A percentile compares a stretch with the other conserved stretches of the same genome.
Evolutionary conservation across 2,888 invertebrate genomes (phyloP).

Genomic region (Mellilla xanthometata): DNA sequence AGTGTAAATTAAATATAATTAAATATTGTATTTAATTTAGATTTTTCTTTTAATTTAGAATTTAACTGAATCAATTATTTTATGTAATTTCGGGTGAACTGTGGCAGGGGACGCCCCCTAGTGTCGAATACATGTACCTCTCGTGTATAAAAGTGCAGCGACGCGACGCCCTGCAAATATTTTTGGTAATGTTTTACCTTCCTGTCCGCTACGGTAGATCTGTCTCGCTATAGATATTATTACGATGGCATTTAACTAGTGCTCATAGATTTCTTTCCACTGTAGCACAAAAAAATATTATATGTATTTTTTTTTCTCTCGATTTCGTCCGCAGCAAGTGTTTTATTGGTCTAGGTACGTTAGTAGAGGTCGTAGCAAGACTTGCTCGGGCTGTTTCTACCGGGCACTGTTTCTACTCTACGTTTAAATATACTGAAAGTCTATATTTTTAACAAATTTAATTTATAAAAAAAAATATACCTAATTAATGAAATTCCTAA

Average conservation of each 20-base stretch:
- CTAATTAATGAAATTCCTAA: slow-evolving; percentile 79
- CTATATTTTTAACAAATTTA: slow-evolving; percentile 81
- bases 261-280: slow-evolving; percentile 65
- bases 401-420: slow-evolving; percentile 61
- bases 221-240: slow-evolving; percentile 56
- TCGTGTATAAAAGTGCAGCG: slow-evolving; percentile 52
- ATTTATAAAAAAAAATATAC: slow-evolving; percentile 65
- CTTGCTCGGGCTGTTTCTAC: slow-evolving; percentile 47
- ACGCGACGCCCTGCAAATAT: slow-evolving; percentile 68
- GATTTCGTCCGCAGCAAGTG: slow-evolving; percentile 55
- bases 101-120: slow-evolving; percentile 23
- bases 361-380: slow-evolving; percentile 59
- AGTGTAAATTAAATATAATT: too few relatives aligned
- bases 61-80: too few relatives aligned
- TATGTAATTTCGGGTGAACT: neutral
- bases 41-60: too few relatives aligned
- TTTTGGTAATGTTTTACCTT: slow-evolving; percentile 71
- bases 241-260: slow-evolving; percentile 67
- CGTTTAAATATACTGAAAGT: slow-evolving; percentile 67
- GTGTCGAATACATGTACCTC: slow-evolving; percentile 19
- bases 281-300: slow-evolving; percentile 56
- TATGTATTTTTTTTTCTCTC: slow-evolving; percentile 55
- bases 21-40: too few relatives aligned
- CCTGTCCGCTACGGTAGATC: slow-evolving; percentile 40
- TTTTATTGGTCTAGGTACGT: slow-evolving; percentile 44